These are phyloP conservation scores for Poecile montanus DNA, from an alignment of 2,797 vertebrate genomes.

Conservation along the genomic window DNA sequence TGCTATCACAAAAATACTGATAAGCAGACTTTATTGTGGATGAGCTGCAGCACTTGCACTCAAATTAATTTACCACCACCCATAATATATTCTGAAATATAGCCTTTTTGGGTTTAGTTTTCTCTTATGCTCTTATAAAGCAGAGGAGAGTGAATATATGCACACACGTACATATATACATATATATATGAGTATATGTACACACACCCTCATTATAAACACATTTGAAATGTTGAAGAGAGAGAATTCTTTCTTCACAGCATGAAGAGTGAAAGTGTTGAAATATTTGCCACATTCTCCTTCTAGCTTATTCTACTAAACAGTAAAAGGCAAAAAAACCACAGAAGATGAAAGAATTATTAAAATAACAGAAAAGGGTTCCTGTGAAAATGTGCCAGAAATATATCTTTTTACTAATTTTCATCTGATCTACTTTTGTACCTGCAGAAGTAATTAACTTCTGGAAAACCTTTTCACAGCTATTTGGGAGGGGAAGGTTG, in stretches of 20 bases:
- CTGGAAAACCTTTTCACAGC: neutral
- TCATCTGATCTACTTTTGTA: neutral
- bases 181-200: no score
- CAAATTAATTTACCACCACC: neutral
- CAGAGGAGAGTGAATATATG: neutral
- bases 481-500: neutral
- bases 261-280: neutral
- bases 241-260: neutral
- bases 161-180: fast-evolving
- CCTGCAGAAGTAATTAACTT: neutral
- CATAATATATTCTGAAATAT: neutral
- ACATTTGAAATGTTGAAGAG: neutral
- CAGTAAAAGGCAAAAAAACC: neutral
- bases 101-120: neutral
- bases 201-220: neutral
- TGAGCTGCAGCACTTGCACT: constrained; percentile 8
- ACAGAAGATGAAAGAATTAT: neutral
- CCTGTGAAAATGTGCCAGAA: neutral
- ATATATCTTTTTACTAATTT: neutral
- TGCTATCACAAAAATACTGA: neutral
- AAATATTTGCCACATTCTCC: neutral
- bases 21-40: neutral
- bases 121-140: neutral
- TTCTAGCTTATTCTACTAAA: neutral
- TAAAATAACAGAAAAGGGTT: neutral